Conservation (phyloP, 2,888 invertebrate species). For the Drosophila colorata region DNA sequence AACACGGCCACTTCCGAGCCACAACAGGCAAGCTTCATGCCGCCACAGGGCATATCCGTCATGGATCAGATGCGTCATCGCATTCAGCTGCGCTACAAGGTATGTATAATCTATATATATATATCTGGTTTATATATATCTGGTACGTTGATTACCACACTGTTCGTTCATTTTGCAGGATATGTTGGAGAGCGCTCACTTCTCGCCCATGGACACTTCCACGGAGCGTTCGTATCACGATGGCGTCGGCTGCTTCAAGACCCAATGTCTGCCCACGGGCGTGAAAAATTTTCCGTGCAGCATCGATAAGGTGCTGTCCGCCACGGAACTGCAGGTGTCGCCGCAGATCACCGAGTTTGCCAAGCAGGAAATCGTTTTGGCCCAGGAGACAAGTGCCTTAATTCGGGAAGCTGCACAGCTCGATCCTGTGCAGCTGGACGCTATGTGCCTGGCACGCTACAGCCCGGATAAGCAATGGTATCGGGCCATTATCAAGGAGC, state of each 20-base stretch:
- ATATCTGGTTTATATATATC: background rate
- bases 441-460: constrained; percentile 88
- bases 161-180: constrained; percentile 34
- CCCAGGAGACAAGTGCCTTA: constrained; percentile 86
- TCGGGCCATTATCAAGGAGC: constrained; percentile 88
- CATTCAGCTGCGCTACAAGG: constrained; percentile 37
- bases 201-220: constrained; percentile 80
- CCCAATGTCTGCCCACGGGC: constrained; percentile 70
- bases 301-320: constrained; percentile 72
- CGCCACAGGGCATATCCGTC: constrained; percentile 3
- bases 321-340: constrained; percentile 77
- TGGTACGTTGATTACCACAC: background rate
- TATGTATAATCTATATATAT: constrained; percentile 9
- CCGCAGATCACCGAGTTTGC: constrained; percentile 83
- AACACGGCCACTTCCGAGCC: background rate
- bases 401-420: constrained; percentile 85
- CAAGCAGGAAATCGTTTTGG: constrained; percentile 86
- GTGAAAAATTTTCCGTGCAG: constrained; percentile 77
- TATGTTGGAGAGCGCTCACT: constrained; percentile 52
- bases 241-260: constrained; percentile 66
- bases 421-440: constrained; percentile 80
- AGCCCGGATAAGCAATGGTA: constrained; percentile 90
- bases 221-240: constrained; percentile 75
- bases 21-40: background rate
- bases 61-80: constrained; percentile 38